Evolutionary conservation across 1,140 invertebrate genomes (phyloP), one percentile per base, ranked within the genome.

Genomic region (Pantala flavescens): DNA sequence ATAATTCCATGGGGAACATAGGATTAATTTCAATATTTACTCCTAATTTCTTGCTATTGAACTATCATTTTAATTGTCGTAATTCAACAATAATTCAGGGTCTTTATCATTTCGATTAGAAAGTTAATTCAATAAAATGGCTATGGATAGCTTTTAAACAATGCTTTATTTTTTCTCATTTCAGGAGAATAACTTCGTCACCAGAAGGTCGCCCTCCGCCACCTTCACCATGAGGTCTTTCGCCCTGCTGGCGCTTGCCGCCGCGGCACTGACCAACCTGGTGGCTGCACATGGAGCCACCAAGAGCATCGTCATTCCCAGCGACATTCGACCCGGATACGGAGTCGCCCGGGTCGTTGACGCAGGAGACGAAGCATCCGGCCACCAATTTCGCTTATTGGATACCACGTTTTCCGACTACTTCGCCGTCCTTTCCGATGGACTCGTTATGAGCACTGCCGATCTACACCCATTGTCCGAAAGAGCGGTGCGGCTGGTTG

Each of bases 371-470:
- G 75, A 77, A 49, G 77, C 78, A 5, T 42, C 78, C 43, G 79
- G 82, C 73, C 82, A 83, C 55, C 83, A 85, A 43, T 92, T 89
- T 80, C 87, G 86, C 23, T 83, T 93, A 16, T 81, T 93, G 77
- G 90, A 93, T 77, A 92, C 88, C 23, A 91, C 89, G 71, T 93
- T 88, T 81, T 91, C 90, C 14, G 87, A 91, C 72, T 95, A 90
- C 80, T 96, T 96, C 81, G 91, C 93, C 0, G 88, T 96, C 42
- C 86, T 96, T n/a, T 88, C 91, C 72, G 90, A 94, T 82, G 94
- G 94, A 24, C 87, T 95, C 70, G 88, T 96, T 11, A 96, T 96
- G 93, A 95, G 93, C 21, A 95, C 93, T 1, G 88, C 91, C 2
- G 92, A 94, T 78, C 84, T 95, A 7, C 87, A 88, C 24, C 90